Percentiles rank a stretch among this genome's conserved stretches.
These are phyloP conservation scores for Progne subis DNA, from an alignment of 2,113 vertebrate genomes.

Conservation along the genomic window DNA sequence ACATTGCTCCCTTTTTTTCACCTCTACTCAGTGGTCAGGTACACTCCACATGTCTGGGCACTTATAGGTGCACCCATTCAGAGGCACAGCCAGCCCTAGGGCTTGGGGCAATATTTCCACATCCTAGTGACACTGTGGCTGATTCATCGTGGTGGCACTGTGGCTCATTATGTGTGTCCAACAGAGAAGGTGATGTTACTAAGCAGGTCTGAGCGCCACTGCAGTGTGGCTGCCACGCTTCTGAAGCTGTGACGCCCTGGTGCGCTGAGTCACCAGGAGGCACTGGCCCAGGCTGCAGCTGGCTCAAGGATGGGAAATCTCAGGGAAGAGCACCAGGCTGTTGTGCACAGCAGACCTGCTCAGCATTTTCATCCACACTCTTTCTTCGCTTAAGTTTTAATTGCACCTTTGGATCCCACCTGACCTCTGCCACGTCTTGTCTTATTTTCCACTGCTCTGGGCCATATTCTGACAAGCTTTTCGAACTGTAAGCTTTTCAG, in stretches of 20 bases:
- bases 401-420: fast-evolving
- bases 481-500: background rate
- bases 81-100: background rate
- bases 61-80: fast-evolving
- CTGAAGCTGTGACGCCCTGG: background rate
- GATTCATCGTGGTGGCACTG: background rate
- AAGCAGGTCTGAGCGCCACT: background rate
- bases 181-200: background rate
- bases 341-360: background rate
- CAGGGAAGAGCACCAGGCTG: background rate
- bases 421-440: background rate
- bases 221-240: background rate
- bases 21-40: background rate
- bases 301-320: background rate
- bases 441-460: background rate
- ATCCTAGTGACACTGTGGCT: background rate
- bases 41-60: background rate
- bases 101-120: background rate
- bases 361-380: background rate
- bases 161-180: background rate
- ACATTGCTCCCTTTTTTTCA: no score
- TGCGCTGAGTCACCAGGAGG: background rate
- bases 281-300: background rate
- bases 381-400: background rate
- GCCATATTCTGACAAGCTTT: background rate